Evolutionary conservation across 1,140 invertebrate genomes (phyloP), one percentile per base, ranked within the genome.

Genomic region (Heliconius himera): DNA sequence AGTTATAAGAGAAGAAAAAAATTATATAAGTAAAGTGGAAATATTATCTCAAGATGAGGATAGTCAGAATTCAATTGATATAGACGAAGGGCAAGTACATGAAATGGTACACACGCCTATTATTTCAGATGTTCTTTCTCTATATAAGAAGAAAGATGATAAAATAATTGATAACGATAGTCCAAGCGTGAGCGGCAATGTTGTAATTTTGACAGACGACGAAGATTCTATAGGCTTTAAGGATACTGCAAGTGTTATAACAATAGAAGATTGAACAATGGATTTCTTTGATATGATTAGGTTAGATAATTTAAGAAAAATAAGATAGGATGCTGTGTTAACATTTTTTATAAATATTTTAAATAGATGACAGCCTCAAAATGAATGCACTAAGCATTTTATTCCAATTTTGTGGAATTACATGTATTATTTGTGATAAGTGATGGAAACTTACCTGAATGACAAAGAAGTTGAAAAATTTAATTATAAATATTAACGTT

Each of bases 91-190:
- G 38, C 84, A 84, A 29, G 60, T 90, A n/a, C 89, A 90, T 54
- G 80, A 84, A 16, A 88, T 90, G 87, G 87, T 87, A 1, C 88
- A 92, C 41, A 87, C 91, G 29, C 91, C 91, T 16, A 90, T 94
- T 3, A 94, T 94, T 82, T 94, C 93, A 1, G 93, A 93, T 60
- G 93, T 94, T 16, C 82, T 93, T 8, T 94, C 92, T 2, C 85
- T 93, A 0, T 93, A 88, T 74, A 85, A 90, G 74, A 82, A 87
- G 49, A 84, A 88, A 56, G 82, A 86, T 20, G 79, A 81, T 8
- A 79, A 81, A 16, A 70, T 16, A 3, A 76, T 77, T 13, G 82
- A 85, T 2, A 83, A 76, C 9, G 54, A 80, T 41, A 26, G 36
- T 73, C 74, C 70, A 18, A 66, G 75, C 70, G 72, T 26, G 26